Percentiles rank a stretch among this genome's conserved stretches.
phyloP scores from a whole-genome alignment of 92 coral and sea anemone species.

The Bergia puertoricense region DNA sequence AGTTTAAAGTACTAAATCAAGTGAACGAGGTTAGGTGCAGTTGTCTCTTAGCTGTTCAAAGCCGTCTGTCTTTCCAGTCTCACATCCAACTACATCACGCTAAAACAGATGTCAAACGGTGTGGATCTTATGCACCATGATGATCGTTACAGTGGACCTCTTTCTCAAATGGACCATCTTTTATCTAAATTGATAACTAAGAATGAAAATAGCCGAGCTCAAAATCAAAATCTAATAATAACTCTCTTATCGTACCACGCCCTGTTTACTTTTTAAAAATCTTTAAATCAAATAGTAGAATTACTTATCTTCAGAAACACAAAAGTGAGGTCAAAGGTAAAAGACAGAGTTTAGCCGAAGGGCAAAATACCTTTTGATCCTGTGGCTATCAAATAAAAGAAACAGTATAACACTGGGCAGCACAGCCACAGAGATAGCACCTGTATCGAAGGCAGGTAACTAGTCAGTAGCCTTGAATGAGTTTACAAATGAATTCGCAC shows the following conservation, averaged over 20 bases:
- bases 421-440: neutral
- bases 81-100: neutral
- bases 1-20: neutral
- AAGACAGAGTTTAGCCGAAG: neutral
- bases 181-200: neutral
- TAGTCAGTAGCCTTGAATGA: too few species aligned
- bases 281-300: neutral
- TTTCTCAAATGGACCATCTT: neutral
- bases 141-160: neutral
- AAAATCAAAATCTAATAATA: neutral
- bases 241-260: neutral
- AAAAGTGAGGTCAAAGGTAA: conserved; percentile 2
- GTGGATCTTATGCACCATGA: neutral
- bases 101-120: neutral
- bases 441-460: too few species aligned
- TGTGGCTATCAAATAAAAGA: neutral
- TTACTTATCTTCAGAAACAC: neutral
- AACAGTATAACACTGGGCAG: neutral
- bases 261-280: neutral
- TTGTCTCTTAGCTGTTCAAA: neutral
- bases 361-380: conserved; percentile 6
- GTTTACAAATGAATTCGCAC: too few species aligned
- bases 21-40: neutral
- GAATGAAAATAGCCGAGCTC: neutral
- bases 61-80: neutral